Evolutionary conservation across 2,888 invertebrate genomes (phyloP), one percentile per base, ranked within the genome.

Genomic region (Ptycholaimellus sp.): DNA sequence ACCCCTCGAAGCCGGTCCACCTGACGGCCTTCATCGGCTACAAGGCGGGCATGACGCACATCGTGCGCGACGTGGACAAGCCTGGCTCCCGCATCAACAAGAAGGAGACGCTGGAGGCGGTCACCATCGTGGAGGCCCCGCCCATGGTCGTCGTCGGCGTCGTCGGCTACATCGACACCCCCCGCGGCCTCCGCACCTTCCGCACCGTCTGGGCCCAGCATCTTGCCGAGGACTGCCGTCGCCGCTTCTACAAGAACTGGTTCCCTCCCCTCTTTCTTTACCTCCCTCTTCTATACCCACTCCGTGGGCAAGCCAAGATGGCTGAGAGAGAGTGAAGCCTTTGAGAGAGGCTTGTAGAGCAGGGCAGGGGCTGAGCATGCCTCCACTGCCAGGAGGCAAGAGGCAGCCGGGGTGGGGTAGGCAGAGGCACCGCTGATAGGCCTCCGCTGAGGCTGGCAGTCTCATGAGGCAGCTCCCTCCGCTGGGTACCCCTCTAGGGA

Each of bases 211-310:
- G 85, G 80, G 90, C 96, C 35, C 90, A 93, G 64, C 96, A 99
- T 70, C 72, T 96, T 60, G 81, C 83, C 30, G 96, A 96, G 62
- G 96, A 96, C 59, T 93, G 90, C 64, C 75, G 81, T 53, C 76
- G 96, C 59, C 74, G 96, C 50, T 93, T 96, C 72, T 99, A 99
- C 71, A 96, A 93, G 71, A 96, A 96, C 69, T 96, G 96, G 96
- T 96, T 71, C 67, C 67, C 61, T 45, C 11, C 25, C 35, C 16
- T 27, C 30, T 14, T 23, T 25, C 18, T 41, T 36, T 23, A 23
- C 25, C 25, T 6, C 25, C 7, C 25, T 23, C 25, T 13, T 23
- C 25, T 23, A 13, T 23, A 9, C 25, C 7, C 25, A 23, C 25
- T 6, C 13, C 25, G 25, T 23, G 6, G 7, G 13, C 25, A 13